Percentiles rank a stretch among this genome's conserved stretches.
Conservation (phyloP, 2,888 invertebrate genomes). For the Sesamia inferens region DNA sequence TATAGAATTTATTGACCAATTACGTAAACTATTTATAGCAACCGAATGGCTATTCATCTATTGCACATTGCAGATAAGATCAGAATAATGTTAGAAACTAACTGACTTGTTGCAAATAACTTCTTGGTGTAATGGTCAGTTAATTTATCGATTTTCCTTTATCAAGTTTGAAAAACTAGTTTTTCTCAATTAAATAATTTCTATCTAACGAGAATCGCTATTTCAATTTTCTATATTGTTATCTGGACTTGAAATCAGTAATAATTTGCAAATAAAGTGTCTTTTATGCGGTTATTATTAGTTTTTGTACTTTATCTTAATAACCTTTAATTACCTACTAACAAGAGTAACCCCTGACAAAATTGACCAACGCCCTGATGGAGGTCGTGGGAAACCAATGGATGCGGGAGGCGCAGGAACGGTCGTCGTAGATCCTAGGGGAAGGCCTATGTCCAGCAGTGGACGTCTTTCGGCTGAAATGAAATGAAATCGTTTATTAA, state of each 20-base stretch:
- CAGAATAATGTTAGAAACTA: conserved; percentile 33
- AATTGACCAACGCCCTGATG: too few relatives aligned
- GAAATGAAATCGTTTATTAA: too few relatives aligned
- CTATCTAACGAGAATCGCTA: conserved; percentile 17
- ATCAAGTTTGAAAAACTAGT: conserved; percentile 33
- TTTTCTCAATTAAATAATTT: conserved; percentile 43
- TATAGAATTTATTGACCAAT: conserved; percentile 57
- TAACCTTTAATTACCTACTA: too few relatives aligned
- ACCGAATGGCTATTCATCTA: conserved; percentile 47
- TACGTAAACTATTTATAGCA: conserved; percentile 56
- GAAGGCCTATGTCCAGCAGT: too few relatives aligned
- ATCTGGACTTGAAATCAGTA: conserved; percentile 5
- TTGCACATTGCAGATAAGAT: conserved; percentile 44
- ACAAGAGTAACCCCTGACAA: too few relatives aligned
- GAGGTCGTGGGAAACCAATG: too few relatives aligned
- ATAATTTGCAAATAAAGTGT: conserved; percentile 11
- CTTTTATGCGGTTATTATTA: background rate
- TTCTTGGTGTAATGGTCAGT: conserved; percentile 28
- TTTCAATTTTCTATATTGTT: conserved; percentile 27
- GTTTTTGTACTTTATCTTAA: background rate
- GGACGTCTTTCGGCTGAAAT: too few relatives aligned
- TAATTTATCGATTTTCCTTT: conserved; percentile 45
- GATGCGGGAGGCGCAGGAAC: too few relatives aligned
- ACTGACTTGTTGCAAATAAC: conserved; percentile 40
- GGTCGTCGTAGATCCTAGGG: too few relatives aligned